These are phyloP conservation scores for Sminthurinus signatus DNA, from an alignment of 1,140 invertebrate species.

Conservation along the genomic window DNA sequence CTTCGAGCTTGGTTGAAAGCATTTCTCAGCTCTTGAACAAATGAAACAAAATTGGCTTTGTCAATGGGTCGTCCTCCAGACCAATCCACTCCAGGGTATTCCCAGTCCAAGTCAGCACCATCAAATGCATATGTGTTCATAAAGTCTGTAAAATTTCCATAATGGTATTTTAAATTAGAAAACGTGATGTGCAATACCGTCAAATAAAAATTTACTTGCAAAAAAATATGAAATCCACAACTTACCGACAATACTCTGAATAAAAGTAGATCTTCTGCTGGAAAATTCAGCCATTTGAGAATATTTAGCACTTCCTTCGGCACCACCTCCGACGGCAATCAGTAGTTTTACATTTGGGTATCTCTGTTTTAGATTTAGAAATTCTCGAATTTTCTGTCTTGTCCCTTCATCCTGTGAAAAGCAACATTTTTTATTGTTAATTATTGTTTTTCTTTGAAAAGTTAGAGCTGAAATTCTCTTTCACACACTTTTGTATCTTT, in stretches of 20 bases:
- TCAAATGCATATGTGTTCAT: conserved; percentile 70
- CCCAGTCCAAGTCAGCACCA: conserved; percentile 78
- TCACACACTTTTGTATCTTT: background rate
- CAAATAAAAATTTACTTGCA: conserved; percentile 8
- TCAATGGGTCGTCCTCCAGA: conserved; percentile 74
- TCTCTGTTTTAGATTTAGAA: conserved; percentile 8
- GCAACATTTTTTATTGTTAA: background rate
- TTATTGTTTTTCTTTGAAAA: too few species aligned
- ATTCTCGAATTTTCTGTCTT: conserved; percentile 11
- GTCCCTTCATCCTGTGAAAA: conserved; percentile 7
- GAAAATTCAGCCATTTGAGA: conserved; percentile 20
- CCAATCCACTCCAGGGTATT: conserved; percentile 70
- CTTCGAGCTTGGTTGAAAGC: conserved; percentile 59
- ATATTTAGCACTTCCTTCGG: conserved; percentile 22
- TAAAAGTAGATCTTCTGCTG: conserved; percentile 12
- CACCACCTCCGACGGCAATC: conserved; percentile 17
- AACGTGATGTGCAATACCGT: too few species aligned
- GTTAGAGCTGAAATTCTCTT: background rate
- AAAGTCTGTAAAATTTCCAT: conserved; percentile 59
- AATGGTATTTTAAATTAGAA: too few species aligned
- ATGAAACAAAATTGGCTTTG: conserved; percentile 73
- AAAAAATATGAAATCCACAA: too few species aligned
- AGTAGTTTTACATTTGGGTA: conserved; percentile 18
- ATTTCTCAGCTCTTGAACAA: conserved; percentile 69
- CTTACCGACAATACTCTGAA: conserved; percentile 27